phyloP scores from a whole-genome alignment of 1,140 invertebrate species.

The Sminthurides bifidus region DNA sequence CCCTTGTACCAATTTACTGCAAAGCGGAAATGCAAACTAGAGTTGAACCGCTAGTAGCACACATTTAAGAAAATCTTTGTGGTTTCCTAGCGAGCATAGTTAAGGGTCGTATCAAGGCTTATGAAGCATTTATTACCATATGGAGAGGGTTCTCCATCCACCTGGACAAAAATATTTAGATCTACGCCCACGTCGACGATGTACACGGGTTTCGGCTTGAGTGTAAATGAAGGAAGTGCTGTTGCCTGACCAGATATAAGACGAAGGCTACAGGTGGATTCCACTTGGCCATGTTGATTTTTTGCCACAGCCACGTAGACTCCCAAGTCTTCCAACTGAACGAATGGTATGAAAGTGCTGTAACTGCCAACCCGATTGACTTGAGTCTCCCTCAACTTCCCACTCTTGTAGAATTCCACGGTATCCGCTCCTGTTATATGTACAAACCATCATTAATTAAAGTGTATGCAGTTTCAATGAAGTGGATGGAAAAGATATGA shows the following conservation, averaged over 20 bases:
- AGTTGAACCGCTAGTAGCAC: too few species aligned
- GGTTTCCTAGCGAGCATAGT: too few species aligned
- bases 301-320: conserved; percentile 1
- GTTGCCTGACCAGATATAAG: not conserved
- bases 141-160: conserved; percentile 4
- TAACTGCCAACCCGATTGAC: conserved; percentile 3
- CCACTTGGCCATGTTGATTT: not conserved
- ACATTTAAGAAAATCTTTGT: too few species aligned
- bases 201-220: conserved; percentile 6
- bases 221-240: not conserved
- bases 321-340: conserved; percentile 3
- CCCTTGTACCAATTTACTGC: conserved; percentile 77
- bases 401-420: conserved; percentile 3
- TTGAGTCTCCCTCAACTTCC: not conserved
- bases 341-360: conserved; percentile 9
- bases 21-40: not conserved
- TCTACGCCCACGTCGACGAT: conserved; percentile 4
- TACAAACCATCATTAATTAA: not conserved
- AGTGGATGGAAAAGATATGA: not conserved
- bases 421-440: not conserved
- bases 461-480: not conserved
- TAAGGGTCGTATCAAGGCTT: too few species aligned
- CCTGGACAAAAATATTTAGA: conserved; percentile 2
- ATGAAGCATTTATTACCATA: too few species aligned
- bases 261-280: not conserved